Percentiles rank a stretch among this genome's conserved stretches.
phyloP scores from a whole-genome alignment of 1,140 invertebrate species.

The Heliconius himera region DNA sequence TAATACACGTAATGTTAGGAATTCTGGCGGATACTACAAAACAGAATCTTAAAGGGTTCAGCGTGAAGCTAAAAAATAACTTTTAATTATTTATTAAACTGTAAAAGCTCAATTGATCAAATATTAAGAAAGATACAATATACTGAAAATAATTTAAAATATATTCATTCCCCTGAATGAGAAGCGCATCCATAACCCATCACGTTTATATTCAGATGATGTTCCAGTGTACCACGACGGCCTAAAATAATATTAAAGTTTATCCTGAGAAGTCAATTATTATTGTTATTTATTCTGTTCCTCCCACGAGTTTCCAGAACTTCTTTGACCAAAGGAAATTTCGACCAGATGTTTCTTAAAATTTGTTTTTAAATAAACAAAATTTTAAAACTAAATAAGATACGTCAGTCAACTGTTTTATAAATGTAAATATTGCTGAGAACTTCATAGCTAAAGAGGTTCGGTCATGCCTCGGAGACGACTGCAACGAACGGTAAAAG shows the following conservation, averaged over 20 bases:
- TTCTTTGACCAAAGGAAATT: constrained; percentile 3
- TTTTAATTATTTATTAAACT: no score
- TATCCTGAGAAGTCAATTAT: not conserved
- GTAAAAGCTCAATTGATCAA: no score
- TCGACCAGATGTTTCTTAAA: not conserved
- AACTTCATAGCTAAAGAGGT: constrained; percentile 27
- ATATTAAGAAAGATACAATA: no score
- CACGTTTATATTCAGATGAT: no score
- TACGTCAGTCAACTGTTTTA: constrained; percentile 22
- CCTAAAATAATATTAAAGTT: not conserved
- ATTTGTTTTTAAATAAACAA: constrained; percentile 14
- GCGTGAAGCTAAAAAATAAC: no score
- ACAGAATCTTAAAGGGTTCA: no score
- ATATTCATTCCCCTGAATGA: no score
- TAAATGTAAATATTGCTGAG: constrained; percentile 22
- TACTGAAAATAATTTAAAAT: no score
- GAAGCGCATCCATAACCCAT: no score
- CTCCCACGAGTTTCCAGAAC: not conserved
- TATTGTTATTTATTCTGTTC: not conserved
- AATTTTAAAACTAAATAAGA: constrained; percentile 16
- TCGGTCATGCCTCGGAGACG: constrained; percentile 28
- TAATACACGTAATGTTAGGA: no score
- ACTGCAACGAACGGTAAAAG: constrained; percentile 47
- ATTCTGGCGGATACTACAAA: no score
- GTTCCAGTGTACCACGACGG: no score